A percentile compares a stretch with the other conserved stretches of the same genome.
Conservation (phyloP, 2,888 invertebrate genomes). For the Tiliacea aurago region DNA sequence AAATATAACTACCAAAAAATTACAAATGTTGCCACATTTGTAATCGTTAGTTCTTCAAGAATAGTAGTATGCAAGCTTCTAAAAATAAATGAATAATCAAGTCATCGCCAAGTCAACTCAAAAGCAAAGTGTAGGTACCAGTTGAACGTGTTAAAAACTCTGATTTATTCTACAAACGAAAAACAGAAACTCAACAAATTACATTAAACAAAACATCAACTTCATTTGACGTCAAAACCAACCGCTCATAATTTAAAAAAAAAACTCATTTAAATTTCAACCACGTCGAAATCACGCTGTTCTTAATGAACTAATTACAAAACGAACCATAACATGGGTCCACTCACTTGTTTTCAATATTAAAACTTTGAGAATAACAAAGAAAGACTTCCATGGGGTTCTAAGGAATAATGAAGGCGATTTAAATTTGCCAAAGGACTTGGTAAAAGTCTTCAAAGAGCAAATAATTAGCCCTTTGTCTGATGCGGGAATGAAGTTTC, state of each 20-base stretch:
- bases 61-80: neutral
- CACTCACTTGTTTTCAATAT: constrained; percentile 47
- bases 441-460: constrained; percentile 76
- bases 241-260: neutral
- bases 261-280: constrained; percentile 2
- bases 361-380: constrained; percentile 58
- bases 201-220: constrained; percentile 11
- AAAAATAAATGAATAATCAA: neutral
- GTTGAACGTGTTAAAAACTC: neutral
- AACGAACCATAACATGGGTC: constrained; percentile 8
- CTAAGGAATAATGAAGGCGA: constrained; percentile 75
- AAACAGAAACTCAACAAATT: constrained; percentile 9
- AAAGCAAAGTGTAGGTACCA: neutral
- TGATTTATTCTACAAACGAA: neutral
- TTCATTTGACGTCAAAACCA: constrained; percentile 1
- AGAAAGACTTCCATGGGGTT: constrained; percentile 51
- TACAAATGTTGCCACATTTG: neutral
- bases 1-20: neutral
- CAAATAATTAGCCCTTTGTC: constrained; percentile 84
- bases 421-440: constrained; percentile 79
- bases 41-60: neutral
- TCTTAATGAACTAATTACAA: constrained; percentile 46
- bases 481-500: constrained; percentile 73
- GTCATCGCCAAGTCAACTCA: neutral
- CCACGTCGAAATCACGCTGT: neutral